Percentiles rank a stretch among this genome's conserved stretches.
Evolutionary conservation across 2,113 vertebrate species (phyloP).

Genomic region (Prunella fulvescens): DNA sequence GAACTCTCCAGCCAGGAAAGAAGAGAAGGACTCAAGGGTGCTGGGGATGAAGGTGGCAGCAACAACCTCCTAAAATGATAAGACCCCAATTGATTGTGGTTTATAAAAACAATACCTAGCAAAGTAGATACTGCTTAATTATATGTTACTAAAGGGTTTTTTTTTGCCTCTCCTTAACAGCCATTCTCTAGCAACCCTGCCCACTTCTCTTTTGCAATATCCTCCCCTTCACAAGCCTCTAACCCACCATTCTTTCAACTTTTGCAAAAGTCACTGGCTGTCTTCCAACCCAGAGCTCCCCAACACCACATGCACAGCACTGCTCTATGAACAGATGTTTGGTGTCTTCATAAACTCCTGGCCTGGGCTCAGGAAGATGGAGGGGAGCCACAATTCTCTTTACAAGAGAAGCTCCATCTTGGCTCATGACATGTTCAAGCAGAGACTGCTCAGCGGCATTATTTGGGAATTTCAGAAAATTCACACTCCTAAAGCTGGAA

Average conservation of each 20-base stretch:
- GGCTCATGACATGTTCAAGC: neutral
- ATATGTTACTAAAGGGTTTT: rapidly evolving
- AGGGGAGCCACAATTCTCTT: neutral
- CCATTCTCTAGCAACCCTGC: neutral
- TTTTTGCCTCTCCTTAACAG: neutral
- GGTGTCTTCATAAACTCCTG: neutral
- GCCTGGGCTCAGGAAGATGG: neutral
- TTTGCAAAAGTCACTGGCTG: neutral
- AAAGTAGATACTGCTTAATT: neutral
- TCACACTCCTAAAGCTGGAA: neutral
- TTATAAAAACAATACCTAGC: neutral
- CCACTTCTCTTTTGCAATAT: neutral
- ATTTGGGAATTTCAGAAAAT: neutral
- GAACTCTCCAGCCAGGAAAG: neutral
- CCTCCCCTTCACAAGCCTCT: neutral
- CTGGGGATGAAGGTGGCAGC: neutral
- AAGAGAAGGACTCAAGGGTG: neutral
- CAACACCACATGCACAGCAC: neutral
- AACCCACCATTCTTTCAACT: neutral
- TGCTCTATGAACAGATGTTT: neutral
- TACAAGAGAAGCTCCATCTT: neutral
- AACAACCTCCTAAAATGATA: neutral
- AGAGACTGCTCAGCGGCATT: neutral
- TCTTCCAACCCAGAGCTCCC: neutral
- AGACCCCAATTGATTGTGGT: neutral